These are phyloP conservation scores for Minunthozetes semirufus DNA, from an alignment of 2,888 invertebrate species.

Conservation along the genomic window DNA sequence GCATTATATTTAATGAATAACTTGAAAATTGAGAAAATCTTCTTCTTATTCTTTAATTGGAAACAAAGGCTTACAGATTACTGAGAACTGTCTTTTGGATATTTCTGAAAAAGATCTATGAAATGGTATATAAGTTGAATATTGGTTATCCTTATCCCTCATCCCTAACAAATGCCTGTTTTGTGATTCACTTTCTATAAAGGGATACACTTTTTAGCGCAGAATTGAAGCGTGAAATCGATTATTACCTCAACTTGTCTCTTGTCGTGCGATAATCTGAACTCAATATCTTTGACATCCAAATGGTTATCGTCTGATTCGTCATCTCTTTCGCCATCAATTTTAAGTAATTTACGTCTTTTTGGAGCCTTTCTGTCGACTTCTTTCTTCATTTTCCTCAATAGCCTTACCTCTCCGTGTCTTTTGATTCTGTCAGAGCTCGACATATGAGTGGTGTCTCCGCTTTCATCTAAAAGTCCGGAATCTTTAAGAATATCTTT, in stretches of 20 bases:
- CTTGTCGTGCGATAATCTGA: constrained; percentile 69
- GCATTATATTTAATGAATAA: no score
- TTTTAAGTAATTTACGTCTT: constrained; percentile 66
- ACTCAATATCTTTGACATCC: constrained; percentile 79
- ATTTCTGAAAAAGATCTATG: no score
- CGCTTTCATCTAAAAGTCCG: constrained; percentile 44
- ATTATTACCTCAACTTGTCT: constrained; percentile 50
- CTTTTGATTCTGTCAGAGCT: constrained; percentile 66
- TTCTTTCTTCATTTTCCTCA: constrained; percentile 69
- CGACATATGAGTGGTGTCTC: constrained; percentile 38
- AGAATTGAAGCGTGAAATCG: not conserved
- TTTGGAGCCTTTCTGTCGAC: constrained; percentile 61
- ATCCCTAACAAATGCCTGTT: no score
- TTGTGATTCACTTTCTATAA: no score
- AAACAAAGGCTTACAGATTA: no score
- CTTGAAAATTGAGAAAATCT: no score
- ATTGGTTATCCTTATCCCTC: no score
- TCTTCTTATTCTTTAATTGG: no score
- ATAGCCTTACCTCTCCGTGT: constrained; percentile 79
- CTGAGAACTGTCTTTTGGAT: no score
- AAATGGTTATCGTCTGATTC: constrained; percentile 55
- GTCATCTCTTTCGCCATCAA: constrained; percentile 59
- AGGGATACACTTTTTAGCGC: no score
- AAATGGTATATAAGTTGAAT: no score
- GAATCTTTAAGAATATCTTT: constrained; percentile 62